phyloP scores from a whole-genome alignment of 2,888 invertebrate genomes.

The Cosmia pyralina region DNA sequence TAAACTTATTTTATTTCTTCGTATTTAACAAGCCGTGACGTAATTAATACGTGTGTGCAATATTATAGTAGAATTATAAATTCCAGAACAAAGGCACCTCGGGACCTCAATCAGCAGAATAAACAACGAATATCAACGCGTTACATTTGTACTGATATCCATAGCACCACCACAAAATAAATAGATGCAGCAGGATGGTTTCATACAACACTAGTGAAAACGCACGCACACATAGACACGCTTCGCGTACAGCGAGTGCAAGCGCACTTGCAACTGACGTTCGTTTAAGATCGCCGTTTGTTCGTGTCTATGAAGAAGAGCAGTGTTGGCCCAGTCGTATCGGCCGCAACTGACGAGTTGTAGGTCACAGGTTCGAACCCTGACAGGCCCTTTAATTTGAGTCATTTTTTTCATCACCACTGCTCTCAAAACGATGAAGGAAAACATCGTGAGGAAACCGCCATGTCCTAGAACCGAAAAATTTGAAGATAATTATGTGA shows the following conservation, averaged over 20 bases:
- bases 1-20: not conserved
- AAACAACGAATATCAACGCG: conserved; percentile 23
- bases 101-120: conserved; percentile 34
- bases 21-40: not conserved
- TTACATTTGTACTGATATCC: conserved; percentile 8
- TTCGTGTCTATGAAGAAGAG: too few relatives aligned
- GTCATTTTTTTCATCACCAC: too few relatives aligned
- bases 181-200: not conserved
- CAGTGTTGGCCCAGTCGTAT: too few relatives aligned
- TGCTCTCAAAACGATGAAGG: too few relatives aligned
- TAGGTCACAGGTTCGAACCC: too few relatives aligned
- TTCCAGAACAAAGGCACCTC: conserved; percentile 16
- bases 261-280: not conserved
- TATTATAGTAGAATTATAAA: not conserved
- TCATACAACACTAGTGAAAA: too few relatives aligned
- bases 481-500: too few relatives aligned
- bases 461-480: too few relatives aligned
- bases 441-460: too few relatives aligned
- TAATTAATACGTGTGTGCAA: not conserved
- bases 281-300: not conserved
- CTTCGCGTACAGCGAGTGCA: not conserved
- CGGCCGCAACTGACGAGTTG: too few relatives aligned
- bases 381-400: too few relatives aligned
- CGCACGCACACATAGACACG: not conserved
- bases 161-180: not conserved